phyloP scores from a whole-genome alignment of 1,140 invertebrate genomes.

The Plutomurus gul region DNA sequence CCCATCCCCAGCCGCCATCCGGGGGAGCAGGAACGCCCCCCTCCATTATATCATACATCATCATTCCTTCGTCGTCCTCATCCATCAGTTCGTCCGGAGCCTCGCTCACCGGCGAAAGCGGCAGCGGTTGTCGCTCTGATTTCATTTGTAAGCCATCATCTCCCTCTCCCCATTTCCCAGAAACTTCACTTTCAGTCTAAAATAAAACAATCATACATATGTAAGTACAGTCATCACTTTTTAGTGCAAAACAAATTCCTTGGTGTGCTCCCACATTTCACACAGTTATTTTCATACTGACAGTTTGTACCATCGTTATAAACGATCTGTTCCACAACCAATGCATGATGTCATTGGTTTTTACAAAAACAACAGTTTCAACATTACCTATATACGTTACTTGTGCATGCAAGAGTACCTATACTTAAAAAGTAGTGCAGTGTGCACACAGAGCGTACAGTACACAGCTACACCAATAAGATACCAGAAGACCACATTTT shows the following conservation, averaged over 20 bases:
- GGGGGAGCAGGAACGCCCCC: constrained; percentile 70
- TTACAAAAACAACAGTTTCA: too few species aligned
- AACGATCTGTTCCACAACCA: too few species aligned
- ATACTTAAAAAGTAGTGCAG: too few species aligned
- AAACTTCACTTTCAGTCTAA: constrained; percentile 77
- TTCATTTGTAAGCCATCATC: constrained; percentile 72
- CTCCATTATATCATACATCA: constrained; percentile 69
- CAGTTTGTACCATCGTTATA: too few species aligned
- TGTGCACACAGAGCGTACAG: too few species aligned
- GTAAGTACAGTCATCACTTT: neutral
- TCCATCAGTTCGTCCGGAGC: constrained; percentile 58
- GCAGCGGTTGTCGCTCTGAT: constrained; percentile 63
- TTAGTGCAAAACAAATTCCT: neutral
- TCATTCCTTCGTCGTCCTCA: constrained; percentile 71
- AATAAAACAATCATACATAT: neutral
- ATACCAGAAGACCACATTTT: too few species aligned
- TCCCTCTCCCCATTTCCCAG: constrained; percentile 70
- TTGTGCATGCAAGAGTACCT: too few species aligned
- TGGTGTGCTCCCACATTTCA: neutral
- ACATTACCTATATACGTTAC: too few species aligned
- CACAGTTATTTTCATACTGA: too few species aligned
- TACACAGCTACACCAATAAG: too few species aligned
- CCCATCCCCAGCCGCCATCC: constrained; percentile 84
- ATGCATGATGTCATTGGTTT: too few species aligned
- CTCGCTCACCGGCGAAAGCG: constrained; percentile 50